Evolutionary conservation across 2,113 vertebrate genomes (phyloP).

Genomic region (Perccottus glenii): DNA sequence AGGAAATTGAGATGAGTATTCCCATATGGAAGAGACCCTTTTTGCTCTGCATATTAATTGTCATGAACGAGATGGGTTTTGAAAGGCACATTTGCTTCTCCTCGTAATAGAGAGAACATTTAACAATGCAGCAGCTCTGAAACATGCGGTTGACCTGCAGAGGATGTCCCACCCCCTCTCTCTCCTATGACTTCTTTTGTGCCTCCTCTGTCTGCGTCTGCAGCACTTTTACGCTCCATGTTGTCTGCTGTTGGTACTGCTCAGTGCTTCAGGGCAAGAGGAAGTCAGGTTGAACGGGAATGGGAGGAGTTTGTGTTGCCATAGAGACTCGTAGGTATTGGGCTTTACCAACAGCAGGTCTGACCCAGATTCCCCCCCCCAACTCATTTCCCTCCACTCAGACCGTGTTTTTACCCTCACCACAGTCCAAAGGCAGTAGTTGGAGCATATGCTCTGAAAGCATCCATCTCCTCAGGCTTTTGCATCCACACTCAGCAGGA

Average conservation of each 20-base stretch:
- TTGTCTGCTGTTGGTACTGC: conserved; percentile 39
- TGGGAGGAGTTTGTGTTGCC: conserved; percentile 65
- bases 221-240: conserved; percentile 5
- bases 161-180: conserved; percentile 1
- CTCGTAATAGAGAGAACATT: neutral
- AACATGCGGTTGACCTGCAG: neutral
- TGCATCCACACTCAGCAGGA: conserved; percentile 37
- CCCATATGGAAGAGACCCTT: neutral
- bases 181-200: neutral
- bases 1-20: conserved; percentile 7
- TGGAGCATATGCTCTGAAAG: conserved; percentile 19
- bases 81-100: neutral
- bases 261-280: conserved; percentile 60
- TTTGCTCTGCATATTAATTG: neutral
- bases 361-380: conserved; percentile 71
- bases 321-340: conserved; percentile 68
- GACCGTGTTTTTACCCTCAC: conserved; percentile 31
- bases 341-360: conserved; percentile 62
- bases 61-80: neutral
- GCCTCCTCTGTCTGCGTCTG: conserved; percentile 10
- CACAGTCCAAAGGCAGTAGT: conserved; percentile 33
- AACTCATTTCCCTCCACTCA: neutral
- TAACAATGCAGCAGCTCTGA: neutral
- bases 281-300: conserved; percentile 58
- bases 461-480: conserved; percentile 22